Evolutionary conservation across 2,113 vertebrate genomes (phyloP), one percentile per base, ranked within the genome.

Genomic region (Peromyscus leucopus): DNA sequence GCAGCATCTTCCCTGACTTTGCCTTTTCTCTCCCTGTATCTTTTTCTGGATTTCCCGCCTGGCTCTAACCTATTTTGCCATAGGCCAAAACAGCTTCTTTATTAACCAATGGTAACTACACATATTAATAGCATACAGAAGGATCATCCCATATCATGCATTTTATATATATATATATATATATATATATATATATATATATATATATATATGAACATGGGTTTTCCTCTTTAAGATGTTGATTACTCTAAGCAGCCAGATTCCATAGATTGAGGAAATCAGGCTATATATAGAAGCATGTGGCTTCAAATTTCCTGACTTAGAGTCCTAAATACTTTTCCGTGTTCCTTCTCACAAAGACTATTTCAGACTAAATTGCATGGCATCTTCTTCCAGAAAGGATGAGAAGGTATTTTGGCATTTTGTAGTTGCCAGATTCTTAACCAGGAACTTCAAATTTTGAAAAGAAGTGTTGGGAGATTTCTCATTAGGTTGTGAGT

Each of bases 371-470:
- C 87, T 65, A 28, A 11, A 75, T 12, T 39, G 10, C 22, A 42
- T 75, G 22, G 39, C n/a, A 5, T 26, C 4, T 48, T 82, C 7
- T 75, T 8, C 57, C 10, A 71, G 13, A 63, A 39, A 93, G 80
- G 69, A 90, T 74, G 71, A 84, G 31, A 78, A 89, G 12, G 46
- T 12, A 78, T 59, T 93, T 93, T 86, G 3, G 24, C 9, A 89
- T 48, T 96, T 85, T 72, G 5, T 90, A 76, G 15, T 80, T 57
- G 72, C 17, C 31, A 79, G 9, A 79, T 12, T 72, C 1, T 88
- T 67, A 94, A 72, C 59, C 72, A 96, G 59, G 6, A 97, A 91
- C 19, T 91, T 75, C 15, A 90, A 79, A 91, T 28, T 69, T 89
- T 85, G 5, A 89, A 75, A n/a, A 78, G n/a, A 75, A 22, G 6